Evolutionary conservation across 2,797 vertebrate species (phyloP).

Genomic region (Lateolabrax maculatus): DNA sequence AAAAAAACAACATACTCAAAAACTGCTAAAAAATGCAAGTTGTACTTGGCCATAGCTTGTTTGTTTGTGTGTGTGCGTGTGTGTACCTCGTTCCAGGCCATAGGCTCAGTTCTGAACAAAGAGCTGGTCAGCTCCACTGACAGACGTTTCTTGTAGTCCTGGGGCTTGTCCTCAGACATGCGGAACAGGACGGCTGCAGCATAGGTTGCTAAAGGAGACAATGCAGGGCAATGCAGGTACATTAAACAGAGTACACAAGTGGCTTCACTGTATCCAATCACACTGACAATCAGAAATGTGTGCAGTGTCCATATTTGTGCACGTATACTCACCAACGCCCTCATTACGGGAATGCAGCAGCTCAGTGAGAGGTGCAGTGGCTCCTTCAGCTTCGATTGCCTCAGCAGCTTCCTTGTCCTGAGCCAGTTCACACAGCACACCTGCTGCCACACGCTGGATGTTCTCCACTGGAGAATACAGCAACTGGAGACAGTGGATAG

Average conservation of each 20-base stretch:
- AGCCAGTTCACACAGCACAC: slow-evolving; percentile 98
- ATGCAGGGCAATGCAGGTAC: not conserved
- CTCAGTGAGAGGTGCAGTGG: slow-evolving; percentile 97
- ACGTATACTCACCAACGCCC: slow-evolving; percentile 92
- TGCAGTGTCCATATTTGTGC: not conserved
- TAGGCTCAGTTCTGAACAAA: slow-evolving; percentile 97
- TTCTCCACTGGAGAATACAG: slow-evolving; percentile 99
- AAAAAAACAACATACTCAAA: not conserved
- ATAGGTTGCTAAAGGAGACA: slow-evolving; percentile 89
- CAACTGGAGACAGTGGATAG: slow-evolving; percentile 81
- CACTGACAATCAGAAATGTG: not conserved
- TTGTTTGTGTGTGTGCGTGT: not conserved
- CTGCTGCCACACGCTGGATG: slow-evolving; percentile 98
- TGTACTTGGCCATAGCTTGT: slow-evolving; percentile 68
- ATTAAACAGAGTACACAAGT: accelerated
- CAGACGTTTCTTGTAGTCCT: slow-evolving; percentile 98
- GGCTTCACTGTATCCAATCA: not conserved
- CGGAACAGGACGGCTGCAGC: slow-evolving; percentile 98
- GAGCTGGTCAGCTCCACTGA: slow-evolving; percentile 98
- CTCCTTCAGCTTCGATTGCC: slow-evolving; percentile 98
- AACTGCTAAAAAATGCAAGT: not conserved
- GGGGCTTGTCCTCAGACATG: slow-evolving; percentile 99
- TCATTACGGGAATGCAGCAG: slow-evolving; percentile 98
- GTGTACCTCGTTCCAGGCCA: slow-evolving; percentile 97
- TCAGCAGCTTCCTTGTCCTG: slow-evolving; percentile 99